phyloP scores from a whole-genome alignment of 2,113 vertebrate genomes.

The Corvus cornix region DNA sequence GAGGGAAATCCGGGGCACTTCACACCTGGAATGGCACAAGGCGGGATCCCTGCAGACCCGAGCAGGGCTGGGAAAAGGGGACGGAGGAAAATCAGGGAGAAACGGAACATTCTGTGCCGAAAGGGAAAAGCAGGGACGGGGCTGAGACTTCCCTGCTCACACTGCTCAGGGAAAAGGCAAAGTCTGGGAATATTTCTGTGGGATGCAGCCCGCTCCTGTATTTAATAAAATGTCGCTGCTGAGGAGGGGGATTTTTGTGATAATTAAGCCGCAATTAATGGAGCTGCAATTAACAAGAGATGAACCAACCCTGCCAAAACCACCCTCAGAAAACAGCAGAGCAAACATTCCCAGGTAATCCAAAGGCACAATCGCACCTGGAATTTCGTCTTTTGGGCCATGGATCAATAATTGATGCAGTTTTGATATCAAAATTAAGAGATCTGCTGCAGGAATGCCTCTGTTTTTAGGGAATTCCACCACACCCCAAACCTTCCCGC shows the following conservation, averaged over 20 bases:
- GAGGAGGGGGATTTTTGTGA: background rate
- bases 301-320: background rate
- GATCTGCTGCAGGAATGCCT: fast-evolving
- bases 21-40: fast-evolving
- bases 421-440: background rate
- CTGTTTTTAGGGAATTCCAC: fast-evolving
- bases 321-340: fast-evolving
- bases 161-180: fast-evolving
- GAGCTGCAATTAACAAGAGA: background rate
- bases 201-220: fast-evolving
- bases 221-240: background rate
- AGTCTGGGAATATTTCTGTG: background rate
- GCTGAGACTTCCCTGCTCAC: background rate
- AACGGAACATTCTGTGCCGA: fast-evolving
- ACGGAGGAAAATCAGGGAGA: background rate
- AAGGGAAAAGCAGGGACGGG: fast-evolving
- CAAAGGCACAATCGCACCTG: fast-evolving
- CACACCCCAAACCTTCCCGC: fast-evolving
- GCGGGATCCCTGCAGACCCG: background rate
- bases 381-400: fast-evolving
- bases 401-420: fast-evolving
- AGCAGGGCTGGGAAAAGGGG: background rate
- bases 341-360: fast-evolving
- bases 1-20: fast-evolving
- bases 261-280: background rate